Percentiles rank a stretch among this genome's conserved stretches.
phyloP scores from a whole-genome alignment of 2,797 vertebrate species.

The Tachyglossus aculeatus region DNA sequence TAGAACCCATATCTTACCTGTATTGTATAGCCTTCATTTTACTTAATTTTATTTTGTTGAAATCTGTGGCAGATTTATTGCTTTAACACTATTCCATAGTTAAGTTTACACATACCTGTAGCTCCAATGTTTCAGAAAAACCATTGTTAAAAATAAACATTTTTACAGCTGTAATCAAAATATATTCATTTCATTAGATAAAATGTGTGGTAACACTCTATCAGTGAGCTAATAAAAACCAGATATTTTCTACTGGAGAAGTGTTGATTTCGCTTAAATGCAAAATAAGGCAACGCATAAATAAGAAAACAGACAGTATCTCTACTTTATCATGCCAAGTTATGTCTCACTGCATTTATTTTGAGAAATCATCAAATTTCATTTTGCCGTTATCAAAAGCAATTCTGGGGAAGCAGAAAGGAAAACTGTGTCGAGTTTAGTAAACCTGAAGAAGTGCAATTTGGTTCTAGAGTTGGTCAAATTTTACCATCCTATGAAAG shows the following conservation, averaged over 20 bases:
- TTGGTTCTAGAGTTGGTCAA: not conserved
- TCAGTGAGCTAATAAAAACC: slow-evolving; percentile 13
- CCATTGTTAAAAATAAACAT: too few species aligned
- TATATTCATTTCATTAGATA: slow-evolving; percentile 11
- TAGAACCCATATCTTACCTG: too few species aligned
- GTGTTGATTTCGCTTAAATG: slow-evolving; percentile 30
- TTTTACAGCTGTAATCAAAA: not conserved
- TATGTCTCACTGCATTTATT: too few species aligned
- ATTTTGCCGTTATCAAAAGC: not conserved
- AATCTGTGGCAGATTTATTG: too few species aligned
- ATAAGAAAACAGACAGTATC: slow-evolving; percentile 27
- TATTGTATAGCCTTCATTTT: too few species aligned
- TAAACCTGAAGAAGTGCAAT: not conserved
- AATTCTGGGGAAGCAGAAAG: rapidly evolving
- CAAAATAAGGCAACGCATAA: not conserved
- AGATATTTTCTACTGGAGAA: not conserved
- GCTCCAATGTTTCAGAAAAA: too few species aligned
- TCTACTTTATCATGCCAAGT: not conserved
- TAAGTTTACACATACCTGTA: too few species aligned
- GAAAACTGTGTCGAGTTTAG: not conserved
- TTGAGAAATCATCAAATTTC: too few species aligned
- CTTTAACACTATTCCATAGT: too few species aligned
- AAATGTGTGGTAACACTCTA: slow-evolving; percentile 9
- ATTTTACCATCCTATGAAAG: not conserved
- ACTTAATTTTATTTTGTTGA: too few species aligned